These are phyloP conservation scores for Sorex araneus DNA, from an alignment of 2,113 vertebrate species.

Conservation along the genomic window DNA sequence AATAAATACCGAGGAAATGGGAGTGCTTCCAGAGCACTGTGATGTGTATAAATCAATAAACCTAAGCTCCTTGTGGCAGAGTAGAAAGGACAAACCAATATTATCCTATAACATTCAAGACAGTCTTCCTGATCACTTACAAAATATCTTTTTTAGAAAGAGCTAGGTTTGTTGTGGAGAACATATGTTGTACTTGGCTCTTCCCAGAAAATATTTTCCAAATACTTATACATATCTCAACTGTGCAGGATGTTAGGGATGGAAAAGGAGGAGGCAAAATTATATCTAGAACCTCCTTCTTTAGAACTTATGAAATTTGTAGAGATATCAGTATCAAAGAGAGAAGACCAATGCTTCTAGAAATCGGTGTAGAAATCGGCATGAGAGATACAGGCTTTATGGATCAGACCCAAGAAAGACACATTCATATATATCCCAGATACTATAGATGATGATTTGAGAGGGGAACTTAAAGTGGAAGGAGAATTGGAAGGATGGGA, in stretches of 20 bases:
- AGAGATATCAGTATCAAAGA: neutral
- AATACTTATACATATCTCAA: neutral
- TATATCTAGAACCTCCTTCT: neutral
- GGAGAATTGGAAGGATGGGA: neutral
- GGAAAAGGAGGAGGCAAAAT: neutral
- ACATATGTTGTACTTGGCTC: neutral
- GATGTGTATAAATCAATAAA: no score
- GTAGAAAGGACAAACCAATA: no score
- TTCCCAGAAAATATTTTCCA: neutral
- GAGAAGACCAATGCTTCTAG: neutral
- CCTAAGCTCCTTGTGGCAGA: no score
- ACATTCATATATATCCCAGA: fast-evolving
- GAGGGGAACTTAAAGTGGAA: neutral
- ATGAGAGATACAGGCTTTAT: no score
- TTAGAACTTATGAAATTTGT: neutral
- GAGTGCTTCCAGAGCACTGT: no score
- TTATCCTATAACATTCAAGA: neutral
- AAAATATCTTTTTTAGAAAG: neutral
- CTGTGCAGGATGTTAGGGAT: neutral
- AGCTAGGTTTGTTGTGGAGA: conserved; percentile 12
- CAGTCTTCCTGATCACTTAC: neutral
- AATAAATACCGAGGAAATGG: no score
- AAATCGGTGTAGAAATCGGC: neutral
- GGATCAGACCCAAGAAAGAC: neutral
- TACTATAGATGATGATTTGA: no score